phyloP scores from a whole-genome alignment of 37 sponge, comb jelly and placozoan genomes.

The Cliona cf. orientalis region DNA sequence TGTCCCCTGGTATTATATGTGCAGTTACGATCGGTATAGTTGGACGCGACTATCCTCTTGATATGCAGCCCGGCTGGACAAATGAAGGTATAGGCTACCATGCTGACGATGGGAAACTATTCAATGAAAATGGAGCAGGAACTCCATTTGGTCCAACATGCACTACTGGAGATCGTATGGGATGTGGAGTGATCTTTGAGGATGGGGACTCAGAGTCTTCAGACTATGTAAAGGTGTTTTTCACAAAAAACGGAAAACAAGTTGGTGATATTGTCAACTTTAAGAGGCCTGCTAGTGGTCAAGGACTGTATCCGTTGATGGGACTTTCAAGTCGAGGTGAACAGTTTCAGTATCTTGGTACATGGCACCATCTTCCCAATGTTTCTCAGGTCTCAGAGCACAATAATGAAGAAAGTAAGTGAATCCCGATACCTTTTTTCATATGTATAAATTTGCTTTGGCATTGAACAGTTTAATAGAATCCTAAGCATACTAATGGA shows the following conservation, averaged over 20 bases:
- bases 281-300: conserved; percentile 46
- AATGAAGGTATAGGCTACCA: conserved; percentile 71
- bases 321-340: conserved; percentile 75
- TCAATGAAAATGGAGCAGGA: conserved; percentile 57
- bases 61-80: conserved; percentile 73
- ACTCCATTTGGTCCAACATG: conserved; percentile 70
- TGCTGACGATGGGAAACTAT: conserved; percentile 78
- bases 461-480: too few species aligned
- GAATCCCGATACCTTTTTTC: too few species aligned
- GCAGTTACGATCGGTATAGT: conserved; percentile 81
- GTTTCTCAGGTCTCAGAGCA: too few species aligned
- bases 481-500: too few species aligned
- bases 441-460: too few species aligned
- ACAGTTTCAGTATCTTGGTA: conserved; percentile 18
- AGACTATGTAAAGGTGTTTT: conserved; percentile 54
- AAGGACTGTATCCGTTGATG: conserved; percentile 81
- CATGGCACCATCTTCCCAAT: too few species aligned
- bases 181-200: conserved; percentile 72
- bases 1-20: conserved; percentile 60
- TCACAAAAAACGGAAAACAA: conserved; percentile 76
- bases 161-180: conserved; percentile 66
- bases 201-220: background rate
- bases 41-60: conserved; percentile 56
- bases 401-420: too few species aligned
- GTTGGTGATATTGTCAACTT: conserved; percentile 66